Evolutionary conservation across 2,888 invertebrate genomes (phyloP).

Genomic region (Cheilosia vulpina): DNA sequence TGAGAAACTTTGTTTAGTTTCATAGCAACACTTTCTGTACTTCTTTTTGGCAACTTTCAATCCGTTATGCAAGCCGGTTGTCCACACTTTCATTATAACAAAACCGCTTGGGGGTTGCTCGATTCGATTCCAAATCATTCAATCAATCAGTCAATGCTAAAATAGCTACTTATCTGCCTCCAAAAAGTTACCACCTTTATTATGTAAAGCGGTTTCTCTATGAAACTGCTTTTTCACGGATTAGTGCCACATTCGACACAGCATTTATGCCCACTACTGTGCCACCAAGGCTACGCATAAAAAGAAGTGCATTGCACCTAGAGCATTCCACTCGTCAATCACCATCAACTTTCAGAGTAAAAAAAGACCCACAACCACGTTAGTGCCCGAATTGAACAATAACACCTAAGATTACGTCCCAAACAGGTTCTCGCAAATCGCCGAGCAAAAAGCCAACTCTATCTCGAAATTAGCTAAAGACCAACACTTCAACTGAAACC

Average conservation of each 20-base stretch:
- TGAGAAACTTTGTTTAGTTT: no score
- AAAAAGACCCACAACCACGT: slow-evolving; percentile 1
- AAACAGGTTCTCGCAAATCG: slow-evolving; percentile 41
- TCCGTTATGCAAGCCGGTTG: not conserved
- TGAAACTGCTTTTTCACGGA: slow-evolving; percentile 9
- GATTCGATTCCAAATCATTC: not conserved
- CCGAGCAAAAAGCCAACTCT: slow-evolving; percentile 4
- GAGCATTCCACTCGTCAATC: slow-evolving; percentile 48
- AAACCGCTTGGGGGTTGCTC: not conserved
- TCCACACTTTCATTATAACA: slow-evolving; percentile 2
- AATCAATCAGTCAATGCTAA: not conserved
- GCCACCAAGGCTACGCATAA: slow-evolving; percentile 60
- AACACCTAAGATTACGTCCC: slow-evolving; percentile 46
- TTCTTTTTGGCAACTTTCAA: no score
- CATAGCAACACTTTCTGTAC: no score
- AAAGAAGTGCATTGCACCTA: slow-evolving; percentile 65
- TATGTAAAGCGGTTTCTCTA: slow-evolving; percentile 53
- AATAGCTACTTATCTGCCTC: not conserved
- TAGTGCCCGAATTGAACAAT: slow-evolving; percentile 65
- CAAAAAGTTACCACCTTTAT: slow-evolving; percentile 25
- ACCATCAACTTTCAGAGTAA: slow-evolving; percentile 26
- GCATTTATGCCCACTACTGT: slow-evolving; percentile 18
- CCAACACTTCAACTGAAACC: slow-evolving; percentile 33
- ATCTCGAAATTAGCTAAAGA: slow-evolving; percentile 48
- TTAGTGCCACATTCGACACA: slow-evolving; percentile 27